Evolutionary conservation across 2,113 vertebrate species (phyloP).

Genomic region (Scalopus aquaticus): DNA sequence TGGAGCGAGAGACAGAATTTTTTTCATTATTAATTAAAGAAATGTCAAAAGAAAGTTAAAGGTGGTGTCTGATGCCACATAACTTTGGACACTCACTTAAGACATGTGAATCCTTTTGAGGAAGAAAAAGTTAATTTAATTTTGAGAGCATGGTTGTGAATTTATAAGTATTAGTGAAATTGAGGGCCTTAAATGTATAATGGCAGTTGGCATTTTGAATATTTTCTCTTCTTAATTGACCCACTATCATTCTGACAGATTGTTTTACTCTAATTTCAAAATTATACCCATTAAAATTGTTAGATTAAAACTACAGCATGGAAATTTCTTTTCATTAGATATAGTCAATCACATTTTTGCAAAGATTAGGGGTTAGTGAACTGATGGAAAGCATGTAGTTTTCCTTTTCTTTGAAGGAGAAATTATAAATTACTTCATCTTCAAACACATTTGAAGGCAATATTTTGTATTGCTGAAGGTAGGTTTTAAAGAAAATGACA

Average conservation of each 20-base stretch:
- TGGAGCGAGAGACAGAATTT: not conserved
- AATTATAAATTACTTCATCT: constrained; percentile 49
- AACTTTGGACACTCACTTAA: not conserved
- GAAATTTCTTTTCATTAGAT: constrained; percentile 40
- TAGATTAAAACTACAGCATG: constrained; percentile 32
- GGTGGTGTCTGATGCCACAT: not conserved
- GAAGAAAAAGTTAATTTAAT: constrained; percentile 37
- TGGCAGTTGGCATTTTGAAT: not conserved
- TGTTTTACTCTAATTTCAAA: constrained; percentile 57
- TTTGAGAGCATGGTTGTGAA: constrained; percentile 11
- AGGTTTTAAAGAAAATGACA: constrained; percentile 35
- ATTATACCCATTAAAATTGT: constrained; percentile 17
- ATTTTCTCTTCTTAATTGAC: constrained; percentile 22
- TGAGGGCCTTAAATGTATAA: constrained; percentile 3
- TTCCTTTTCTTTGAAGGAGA: constrained; percentile 5
- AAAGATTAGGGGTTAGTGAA: constrained; percentile 15
- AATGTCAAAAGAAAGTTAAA: not conserved
- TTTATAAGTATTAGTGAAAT: constrained; percentile 12
- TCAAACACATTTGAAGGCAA: not conserved
- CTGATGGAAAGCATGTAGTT: not conserved
- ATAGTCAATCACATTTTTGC: constrained; percentile 34
- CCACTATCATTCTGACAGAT: not conserved
- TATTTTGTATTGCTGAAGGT: not conserved
- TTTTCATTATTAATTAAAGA: constrained; percentile 17
- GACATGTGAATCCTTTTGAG: not conserved